These are phyloP conservation scores for Dipus sagitta DNA, from an alignment of 2,797 vertebrate genomes.

Conservation along the genomic window DNA sequence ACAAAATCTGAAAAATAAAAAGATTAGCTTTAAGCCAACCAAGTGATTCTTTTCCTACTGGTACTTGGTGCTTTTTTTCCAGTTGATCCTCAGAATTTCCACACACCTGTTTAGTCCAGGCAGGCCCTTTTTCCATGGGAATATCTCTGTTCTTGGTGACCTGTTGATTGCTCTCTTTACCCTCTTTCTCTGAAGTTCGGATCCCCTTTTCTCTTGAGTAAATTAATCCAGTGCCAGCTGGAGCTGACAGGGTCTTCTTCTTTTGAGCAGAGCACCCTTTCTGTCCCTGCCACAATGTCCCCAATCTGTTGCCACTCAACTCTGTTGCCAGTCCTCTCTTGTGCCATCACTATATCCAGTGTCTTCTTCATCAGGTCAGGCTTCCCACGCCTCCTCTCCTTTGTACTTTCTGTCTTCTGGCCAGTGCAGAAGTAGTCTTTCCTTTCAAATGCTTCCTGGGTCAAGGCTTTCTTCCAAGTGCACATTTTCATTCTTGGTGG, in stretches of 20 bases:
- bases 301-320: not conserved
- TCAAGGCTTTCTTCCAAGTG: not conserved
- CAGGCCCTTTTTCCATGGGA: not conserved
- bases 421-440: not conserved
- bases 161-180: not conserved
- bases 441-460: not conserved
- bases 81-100: not conserved
- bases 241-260: too few species aligned
- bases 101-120: not conserved
- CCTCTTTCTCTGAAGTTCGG: not conserved
- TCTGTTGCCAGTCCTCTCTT: too few species aligned
- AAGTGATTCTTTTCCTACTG: not conserved
- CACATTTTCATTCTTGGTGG: constrained; percentile 6
- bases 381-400: not conserved
- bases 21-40: not conserved
- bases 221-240: not conserved
- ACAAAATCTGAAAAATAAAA: not conserved
- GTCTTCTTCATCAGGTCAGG: too few species aligned
- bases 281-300: not conserved
- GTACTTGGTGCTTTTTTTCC: not conserved
- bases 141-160: not conserved
- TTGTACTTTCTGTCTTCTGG: not conserved
- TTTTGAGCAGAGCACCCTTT: not conserved
- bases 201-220: not conserved
- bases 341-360: too few species aligned